Conservation (phyloP, 1,140 invertebrate genomes). For the Bombus breviceps region DNA sequence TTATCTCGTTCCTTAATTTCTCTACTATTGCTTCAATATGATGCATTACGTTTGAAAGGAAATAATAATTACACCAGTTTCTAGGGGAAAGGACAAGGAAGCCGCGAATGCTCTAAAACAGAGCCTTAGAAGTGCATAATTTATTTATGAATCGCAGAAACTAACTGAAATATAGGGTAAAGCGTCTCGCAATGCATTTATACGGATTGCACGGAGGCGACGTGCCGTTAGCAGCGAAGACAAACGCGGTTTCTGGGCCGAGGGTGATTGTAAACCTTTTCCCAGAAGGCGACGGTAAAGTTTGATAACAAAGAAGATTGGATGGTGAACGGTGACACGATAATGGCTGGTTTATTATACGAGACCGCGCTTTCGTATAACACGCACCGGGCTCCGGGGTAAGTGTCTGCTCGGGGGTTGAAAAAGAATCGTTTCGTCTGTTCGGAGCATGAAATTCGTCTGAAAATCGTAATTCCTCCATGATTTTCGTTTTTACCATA, state of each 20-base stretch:
- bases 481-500: background rate
- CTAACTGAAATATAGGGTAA: slow-evolving; percentile 30
- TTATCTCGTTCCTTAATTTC: background rate
- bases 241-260: slow-evolving; percentile 30
- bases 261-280: slow-evolving; percentile 14
- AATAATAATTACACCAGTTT: too few relatives aligned
- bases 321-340: slow-evolving; percentile 13
- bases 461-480: too few relatives aligned
- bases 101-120: background rate
- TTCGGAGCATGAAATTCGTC: background rate
- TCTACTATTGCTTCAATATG: background rate
- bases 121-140: slow-evolving; percentile 49
- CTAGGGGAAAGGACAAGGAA: background rate
- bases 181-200: slow-evolving; percentile 31
- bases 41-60: background rate
- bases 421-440: background rate
- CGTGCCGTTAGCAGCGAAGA: background rate
- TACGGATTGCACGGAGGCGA: slow-evolving; percentile 39
- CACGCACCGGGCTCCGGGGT: background rate
- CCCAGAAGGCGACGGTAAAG: background rate
- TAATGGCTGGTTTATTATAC: slow-evolving; percentile 42
- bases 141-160: slow-evolving; percentile 44
- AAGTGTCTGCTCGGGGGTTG: too few relatives aligned
- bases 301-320: slow-evolving; percentile 29
- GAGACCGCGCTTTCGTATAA: background rate